phyloP scores from a whole-genome alignment of 2,797 vertebrate genomes.

The Lepilemur ruficaudatus region DNA sequence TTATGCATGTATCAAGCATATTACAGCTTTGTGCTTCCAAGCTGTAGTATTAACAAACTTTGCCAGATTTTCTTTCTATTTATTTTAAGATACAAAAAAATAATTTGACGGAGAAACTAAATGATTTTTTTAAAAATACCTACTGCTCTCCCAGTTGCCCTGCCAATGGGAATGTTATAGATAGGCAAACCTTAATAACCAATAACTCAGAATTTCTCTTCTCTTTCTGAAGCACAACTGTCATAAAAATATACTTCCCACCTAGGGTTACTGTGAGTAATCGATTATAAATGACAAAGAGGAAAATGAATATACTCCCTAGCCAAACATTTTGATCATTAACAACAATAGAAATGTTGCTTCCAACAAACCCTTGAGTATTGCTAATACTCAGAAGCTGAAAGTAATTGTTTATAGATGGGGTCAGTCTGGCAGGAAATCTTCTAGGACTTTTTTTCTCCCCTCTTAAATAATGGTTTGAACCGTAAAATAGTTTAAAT shows the following conservation, averaged over 20 bases:
- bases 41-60: constrained; percentile 27
- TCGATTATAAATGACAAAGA: constrained; percentile 63
- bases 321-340: constrained; percentile 71
- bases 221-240: constrained; percentile 46
- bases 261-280: constrained; percentile 52
- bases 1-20: neutral
- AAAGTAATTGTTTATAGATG: constrained; percentile 61
- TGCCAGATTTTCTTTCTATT: constrained; percentile 10
- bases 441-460: neutral
- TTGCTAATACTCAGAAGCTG: constrained; percentile 18
- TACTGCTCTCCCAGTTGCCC: constrained; percentile 44
- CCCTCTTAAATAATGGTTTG: neutral
- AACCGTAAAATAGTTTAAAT: neutral
- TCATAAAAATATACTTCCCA: constrained; percentile 69
- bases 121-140: neutral
- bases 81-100: constrained; percentile 52
- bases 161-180: constrained; percentile 46
- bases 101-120: constrained; percentile 48
- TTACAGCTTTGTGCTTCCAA: neutral
- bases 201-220: constrained; percentile 64
- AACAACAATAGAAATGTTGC: constrained; percentile 75
- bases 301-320: constrained; percentile 66
- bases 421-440: neutral
- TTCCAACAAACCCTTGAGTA: constrained; percentile 56
- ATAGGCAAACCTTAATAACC: constrained; percentile 63